These are phyloP conservation scores for Volucella inanis DNA, from an alignment of 2,888 invertebrate species.

Conservation along the genomic window DNA sequence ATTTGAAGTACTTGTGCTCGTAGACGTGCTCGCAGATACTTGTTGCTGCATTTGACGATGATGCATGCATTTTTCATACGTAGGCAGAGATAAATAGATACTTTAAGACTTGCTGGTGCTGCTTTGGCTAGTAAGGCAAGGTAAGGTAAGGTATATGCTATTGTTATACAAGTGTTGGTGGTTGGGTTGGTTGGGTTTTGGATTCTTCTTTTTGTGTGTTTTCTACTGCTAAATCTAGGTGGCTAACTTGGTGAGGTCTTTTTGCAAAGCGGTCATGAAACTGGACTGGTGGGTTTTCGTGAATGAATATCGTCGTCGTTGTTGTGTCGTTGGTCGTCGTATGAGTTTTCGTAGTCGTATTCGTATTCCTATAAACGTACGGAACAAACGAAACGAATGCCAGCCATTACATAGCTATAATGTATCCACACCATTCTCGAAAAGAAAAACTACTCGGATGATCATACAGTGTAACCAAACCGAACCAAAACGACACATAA, in stretches of 20 bases:
- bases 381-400: slow-evolving; percentile 68
- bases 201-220: slow-evolving; percentile 57
- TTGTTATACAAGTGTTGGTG: slow-evolving; percentile 54
- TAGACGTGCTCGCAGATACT: slow-evolving; percentile 35
- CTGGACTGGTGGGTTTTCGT: slow-evolving; percentile 75
- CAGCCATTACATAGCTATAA: slow-evolving; percentile 60
- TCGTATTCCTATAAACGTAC: slow-evolving; percentile 32
- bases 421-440: slow-evolving; percentile 56
- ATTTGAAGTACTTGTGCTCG: slow-evolving; percentile 39
- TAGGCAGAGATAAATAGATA: slow-evolving; percentile 65
- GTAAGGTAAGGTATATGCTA: neutral
- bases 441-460: slow-evolving; percentile 69
- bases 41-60: slow-evolving; percentile 70
- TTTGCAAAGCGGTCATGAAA: slow-evolving; percentile 72
- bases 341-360: too few species aligned
- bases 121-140: neutral
- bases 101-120: neutral
- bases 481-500: slow-evolving; percentile 18
- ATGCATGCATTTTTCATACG: slow-evolving; percentile 72
- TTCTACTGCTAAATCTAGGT: slow-evolving; percentile 69
- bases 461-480: slow-evolving; percentile 69
- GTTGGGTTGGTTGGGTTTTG: slow-evolving; percentile 42
- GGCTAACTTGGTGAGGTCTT: slow-evolving; percentile 50
- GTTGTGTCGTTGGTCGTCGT: neutral
- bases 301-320: slow-evolving; percentile 69